Evolutionary conservation across 2,797 vertebrate genomes (phyloP).

Genomic region (Scolopax rusticola): DNA sequence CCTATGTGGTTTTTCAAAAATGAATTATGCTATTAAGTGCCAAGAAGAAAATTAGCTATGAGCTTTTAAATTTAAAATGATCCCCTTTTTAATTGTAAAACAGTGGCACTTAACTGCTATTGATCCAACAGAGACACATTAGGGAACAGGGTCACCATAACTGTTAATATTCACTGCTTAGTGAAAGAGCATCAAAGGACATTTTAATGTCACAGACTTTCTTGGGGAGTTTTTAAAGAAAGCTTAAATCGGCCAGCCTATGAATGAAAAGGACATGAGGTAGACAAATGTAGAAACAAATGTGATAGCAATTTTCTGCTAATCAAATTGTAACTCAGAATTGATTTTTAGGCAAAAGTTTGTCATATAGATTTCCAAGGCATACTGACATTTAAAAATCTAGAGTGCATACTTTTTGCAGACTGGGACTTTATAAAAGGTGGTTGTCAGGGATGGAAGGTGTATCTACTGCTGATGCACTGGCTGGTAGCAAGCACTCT

Average conservation of each 20-base stretch:
- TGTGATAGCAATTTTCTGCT: constrained; percentile 93
- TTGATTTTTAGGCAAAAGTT: constrained; percentile 93
- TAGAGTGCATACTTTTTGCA: constrained; percentile 79
- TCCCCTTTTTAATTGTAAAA: constrained; percentile 99
- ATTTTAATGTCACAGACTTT: constrained; percentile 99
- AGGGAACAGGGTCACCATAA: constrained; percentile 98
- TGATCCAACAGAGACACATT: constrained; percentile 97
- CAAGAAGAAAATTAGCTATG: constrained; percentile 85
- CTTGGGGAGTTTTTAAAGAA: constrained; percentile 96
- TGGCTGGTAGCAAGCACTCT: neutral
- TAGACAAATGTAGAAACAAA: constrained; percentile 95
- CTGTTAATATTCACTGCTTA: constrained; percentile 98
- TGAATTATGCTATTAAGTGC: constrained; percentile 83
- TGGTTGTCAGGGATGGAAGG: constrained; percentile 27
- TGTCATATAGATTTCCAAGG: constrained; percentile 88
- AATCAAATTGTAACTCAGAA: constrained; percentile 93
- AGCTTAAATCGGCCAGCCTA: constrained; percentile 92
- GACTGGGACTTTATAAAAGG: constrained; percentile 51
- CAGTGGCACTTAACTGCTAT: constrained; percentile 99
- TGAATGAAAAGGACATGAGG: constrained; percentile 97
- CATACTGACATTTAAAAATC: constrained; percentile 89
- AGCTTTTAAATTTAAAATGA: constrained; percentile 87
- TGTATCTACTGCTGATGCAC: constrained; percentile 64
- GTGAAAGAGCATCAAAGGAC: constrained; percentile 99
- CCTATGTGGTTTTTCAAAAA: constrained; percentile 82